Conservation (phyloP, 2,888 invertebrate genomes). For the Apotomis capreana region DNA sequence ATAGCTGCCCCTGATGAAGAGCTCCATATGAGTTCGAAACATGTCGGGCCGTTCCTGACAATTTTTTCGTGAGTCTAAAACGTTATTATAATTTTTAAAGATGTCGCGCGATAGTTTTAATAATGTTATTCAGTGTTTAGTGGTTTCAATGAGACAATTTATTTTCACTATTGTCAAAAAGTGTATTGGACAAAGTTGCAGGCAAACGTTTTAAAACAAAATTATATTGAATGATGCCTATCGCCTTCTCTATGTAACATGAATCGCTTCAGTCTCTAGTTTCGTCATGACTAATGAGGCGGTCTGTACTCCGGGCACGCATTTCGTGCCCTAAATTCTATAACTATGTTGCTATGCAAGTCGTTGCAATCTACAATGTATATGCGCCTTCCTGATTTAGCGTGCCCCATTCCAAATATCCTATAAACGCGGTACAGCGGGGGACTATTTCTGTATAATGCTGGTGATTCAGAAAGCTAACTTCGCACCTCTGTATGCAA, state of each 20-base stretch:
- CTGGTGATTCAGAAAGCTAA: not conserved
- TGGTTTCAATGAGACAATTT: too few relatives aligned
- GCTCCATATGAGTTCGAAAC: too few relatives aligned
- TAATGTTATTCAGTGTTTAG: too few relatives aligned
- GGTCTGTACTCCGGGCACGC: slow-evolving; percentile 17
- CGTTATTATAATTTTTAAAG: too few relatives aligned
- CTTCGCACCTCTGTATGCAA: not conserved
- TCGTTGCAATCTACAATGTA: slow-evolving; percentile 22
- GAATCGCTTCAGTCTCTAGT: slow-evolving; percentile 9
- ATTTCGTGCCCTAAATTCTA: slow-evolving; percentile 26
- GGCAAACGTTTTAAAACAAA: too few relatives aligned
- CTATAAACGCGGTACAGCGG: not conserved
- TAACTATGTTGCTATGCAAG: slow-evolving; percentile 20
- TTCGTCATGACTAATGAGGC: slow-evolving; percentile 24
- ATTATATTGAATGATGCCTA: too few relatives aligned
- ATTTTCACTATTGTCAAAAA: too few relatives aligned
- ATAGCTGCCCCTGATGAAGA: too few relatives aligned
- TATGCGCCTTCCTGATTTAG: slow-evolving; percentile 14
- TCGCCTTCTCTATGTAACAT: slow-evolving; percentile 1
- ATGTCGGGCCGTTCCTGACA: too few relatives aligned
- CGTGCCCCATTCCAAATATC: slow-evolving; percentile 3
- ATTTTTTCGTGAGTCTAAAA: too few relatives aligned
- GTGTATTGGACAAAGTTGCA: too few relatives aligned
- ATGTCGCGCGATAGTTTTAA: too few relatives aligned
- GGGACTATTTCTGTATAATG: not conserved